Evolutionary conservation across 2,888 invertebrate genomes (phyloP), one percentile per base, ranked within the genome.

Genomic region (Epistrophella euchroma): DNA sequence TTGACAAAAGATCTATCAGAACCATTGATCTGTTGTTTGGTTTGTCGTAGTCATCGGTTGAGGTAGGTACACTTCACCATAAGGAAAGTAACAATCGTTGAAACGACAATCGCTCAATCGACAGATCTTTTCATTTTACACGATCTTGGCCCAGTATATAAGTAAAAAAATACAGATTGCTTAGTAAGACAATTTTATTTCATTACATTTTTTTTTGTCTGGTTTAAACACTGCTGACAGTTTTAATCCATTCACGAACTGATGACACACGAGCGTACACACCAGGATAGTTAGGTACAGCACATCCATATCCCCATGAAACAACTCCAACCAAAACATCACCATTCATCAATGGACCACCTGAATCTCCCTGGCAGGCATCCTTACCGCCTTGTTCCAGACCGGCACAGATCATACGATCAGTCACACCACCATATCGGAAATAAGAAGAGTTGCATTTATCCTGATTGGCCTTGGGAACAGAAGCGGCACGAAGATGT

Each of bases 291-390:
- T 89, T 83, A 0, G 90, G 89, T 9, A 88, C 58, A 0, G 91
- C 92, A 72, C 92, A 92, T 25, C 91, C 91, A 68, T 88, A 89
- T 4, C 92, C 92, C 91, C 91, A 92, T 15, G 92, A 92, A 15
- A 92, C 92, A 13, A 92, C 89, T 4, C 92, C 92, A 45, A 90
- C 89, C 0, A 91, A 80, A 4, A 88, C 88, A 4, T 88, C 88
- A 0, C 89, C 64, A 4, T 84, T 73, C 6, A 89, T 88, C 60
- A 91, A 78, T 7, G 92, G 92, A 2, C 92, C 92, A 32, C 92
- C 92, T 0, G 91, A 91, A 72, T 92, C 92, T 0, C 92, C 92
- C 47, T 91, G 91, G 28, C 91, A 91, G 0, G 91, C 90, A 80
- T 91, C 91, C 83, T 90, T 91, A 28, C 91, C 91, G 7, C 91